Percentiles rank a stretch among this genome's conserved stretches.
phyloP scores from a whole-genome alignment of 2,113 vertebrate species.

The Ochotona curzoniae region DNA sequence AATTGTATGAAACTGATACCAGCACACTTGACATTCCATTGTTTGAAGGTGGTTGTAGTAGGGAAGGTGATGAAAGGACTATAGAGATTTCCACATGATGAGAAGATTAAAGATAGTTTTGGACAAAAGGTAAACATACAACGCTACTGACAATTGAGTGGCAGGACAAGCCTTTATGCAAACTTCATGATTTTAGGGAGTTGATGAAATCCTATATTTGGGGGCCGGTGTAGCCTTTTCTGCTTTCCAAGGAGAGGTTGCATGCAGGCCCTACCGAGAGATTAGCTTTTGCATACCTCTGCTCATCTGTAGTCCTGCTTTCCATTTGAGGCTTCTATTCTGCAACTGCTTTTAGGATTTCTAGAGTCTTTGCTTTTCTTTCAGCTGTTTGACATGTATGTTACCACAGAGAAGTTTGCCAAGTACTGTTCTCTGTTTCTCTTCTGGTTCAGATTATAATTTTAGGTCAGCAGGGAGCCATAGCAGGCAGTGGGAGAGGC shows the following conservation, averaged over 20 bases:
- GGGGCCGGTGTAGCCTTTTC: background rate
- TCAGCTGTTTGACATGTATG: background rate
- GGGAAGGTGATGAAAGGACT: background rate
- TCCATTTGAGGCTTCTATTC: background rate
- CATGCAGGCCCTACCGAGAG: background rate
- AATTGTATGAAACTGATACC: constrained; percentile 39
- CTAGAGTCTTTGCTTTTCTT: background rate
- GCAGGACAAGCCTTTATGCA: background rate
- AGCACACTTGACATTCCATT: constrained; percentile 3
- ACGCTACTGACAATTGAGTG: constrained; percentile 20
- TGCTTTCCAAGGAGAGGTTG: background rate
- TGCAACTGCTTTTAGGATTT: background rate
- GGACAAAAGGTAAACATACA: background rate
- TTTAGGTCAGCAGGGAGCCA: background rate
- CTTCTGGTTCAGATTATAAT: background rate
- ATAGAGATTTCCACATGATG: background rate
- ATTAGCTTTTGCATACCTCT: background rate
- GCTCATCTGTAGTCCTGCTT: background rate
- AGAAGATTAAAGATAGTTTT: constrained; percentile 50
- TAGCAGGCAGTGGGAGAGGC: background rate
- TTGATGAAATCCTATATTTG: background rate
- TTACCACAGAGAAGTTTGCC: background rate
- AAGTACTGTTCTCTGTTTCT: constrained; percentile 4
- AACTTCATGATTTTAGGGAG: constrained; percentile 9
- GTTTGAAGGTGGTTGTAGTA: background rate